Percentiles rank a stretch among this genome's conserved stretches.
Evolutionary conservation across 2,888 invertebrate genomes (phyloP).

Genomic region (Gastracanthus pulcherrimus): DNA sequence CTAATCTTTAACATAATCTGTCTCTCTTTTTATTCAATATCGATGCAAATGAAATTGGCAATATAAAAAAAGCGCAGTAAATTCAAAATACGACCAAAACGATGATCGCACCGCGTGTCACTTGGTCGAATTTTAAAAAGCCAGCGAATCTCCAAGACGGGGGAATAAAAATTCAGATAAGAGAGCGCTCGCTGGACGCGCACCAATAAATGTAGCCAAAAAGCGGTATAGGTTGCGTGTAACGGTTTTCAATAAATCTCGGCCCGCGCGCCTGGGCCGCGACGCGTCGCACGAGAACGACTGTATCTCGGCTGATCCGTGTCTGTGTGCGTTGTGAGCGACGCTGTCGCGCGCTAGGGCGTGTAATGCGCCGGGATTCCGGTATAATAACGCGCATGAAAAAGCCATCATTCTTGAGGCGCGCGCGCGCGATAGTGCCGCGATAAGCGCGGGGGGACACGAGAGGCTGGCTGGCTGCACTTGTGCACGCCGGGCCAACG

Average conservation of each 20-base stretch:
- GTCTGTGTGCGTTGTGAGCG: conserved; percentile 35
- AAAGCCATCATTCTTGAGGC: conserved; percentile 47
- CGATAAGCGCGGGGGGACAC: conserved; percentile 9
- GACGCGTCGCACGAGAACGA: conserved; percentile 16
- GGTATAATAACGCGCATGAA: conserved; percentile 47
- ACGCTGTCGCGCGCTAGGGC: neutral
- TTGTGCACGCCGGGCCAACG: conserved; percentile 39
- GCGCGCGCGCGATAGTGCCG: neutral
- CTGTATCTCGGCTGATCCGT: neutral
- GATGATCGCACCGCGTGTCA: too few relatives aligned
- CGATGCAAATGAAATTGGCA: too few relatives aligned
- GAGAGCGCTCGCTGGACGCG: neutral
- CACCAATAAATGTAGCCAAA: too few relatives aligned
- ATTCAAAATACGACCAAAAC: too few relatives aligned
- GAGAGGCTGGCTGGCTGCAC: too few relatives aligned
- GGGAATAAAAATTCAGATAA: neutral
- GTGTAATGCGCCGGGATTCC: conserved; percentile 1
- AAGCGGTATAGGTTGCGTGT: too few relatives aligned
- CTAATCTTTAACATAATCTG: too few relatives aligned
- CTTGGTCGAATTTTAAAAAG: too few relatives aligned
- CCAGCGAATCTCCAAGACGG: neutral
- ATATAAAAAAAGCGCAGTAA: too few relatives aligned
- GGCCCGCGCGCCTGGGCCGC: neutral
- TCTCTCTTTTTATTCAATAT: too few relatives aligned
- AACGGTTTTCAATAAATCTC: too few relatives aligned